phyloP scores from a whole-genome alignment of 2,113 vertebrate genomes.

The Poecilia latipinna region DNA sequence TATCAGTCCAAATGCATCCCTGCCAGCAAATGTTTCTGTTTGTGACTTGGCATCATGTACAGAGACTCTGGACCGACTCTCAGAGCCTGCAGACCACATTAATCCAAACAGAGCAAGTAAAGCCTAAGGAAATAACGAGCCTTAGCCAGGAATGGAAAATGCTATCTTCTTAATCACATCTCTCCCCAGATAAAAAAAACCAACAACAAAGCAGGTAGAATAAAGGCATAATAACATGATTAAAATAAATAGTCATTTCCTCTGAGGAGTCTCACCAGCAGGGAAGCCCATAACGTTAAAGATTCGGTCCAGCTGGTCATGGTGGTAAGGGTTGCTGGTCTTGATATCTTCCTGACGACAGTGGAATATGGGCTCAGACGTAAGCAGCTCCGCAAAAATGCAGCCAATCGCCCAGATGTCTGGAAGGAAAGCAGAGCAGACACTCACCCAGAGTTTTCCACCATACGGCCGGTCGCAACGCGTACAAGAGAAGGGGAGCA shows the following conservation, averaged over 20 bases:
- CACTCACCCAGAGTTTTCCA: not conserved
- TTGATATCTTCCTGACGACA: constrained; percentile 99
- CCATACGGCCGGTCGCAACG: not conserved
- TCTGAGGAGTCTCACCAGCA: constrained; percentile 84
- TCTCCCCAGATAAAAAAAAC: constrained; percentile 7
- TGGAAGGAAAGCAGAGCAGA: constrained; percentile 53
- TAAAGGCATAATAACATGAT: not conserved
- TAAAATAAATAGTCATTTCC: not conserved
- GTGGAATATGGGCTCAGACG: constrained; percentile 99
- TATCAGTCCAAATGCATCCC: constrained; percentile 49
- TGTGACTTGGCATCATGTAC: constrained; percentile 43
- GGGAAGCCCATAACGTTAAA: constrained; percentile 99
- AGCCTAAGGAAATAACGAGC: constrained; percentile 20
- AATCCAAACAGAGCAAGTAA: constrained; percentile 13
- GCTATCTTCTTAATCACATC: not conserved
- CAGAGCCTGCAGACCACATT: constrained; percentile 40
- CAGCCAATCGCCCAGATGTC: constrained; percentile 99
- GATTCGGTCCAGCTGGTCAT: constrained; percentile 99
- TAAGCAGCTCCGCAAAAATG: constrained; percentile 99
- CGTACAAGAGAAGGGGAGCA: not conserved
- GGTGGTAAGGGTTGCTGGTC: constrained; percentile 99
- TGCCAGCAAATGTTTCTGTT: constrained; percentile 50
- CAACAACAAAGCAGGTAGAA: not conserved
- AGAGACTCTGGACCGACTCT: constrained; percentile 38
- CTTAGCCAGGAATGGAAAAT: constrained; percentile 21